Conservation (phyloP, 2,113 vertebrate genomes). For the Erinaceus europaeus region DNA sequence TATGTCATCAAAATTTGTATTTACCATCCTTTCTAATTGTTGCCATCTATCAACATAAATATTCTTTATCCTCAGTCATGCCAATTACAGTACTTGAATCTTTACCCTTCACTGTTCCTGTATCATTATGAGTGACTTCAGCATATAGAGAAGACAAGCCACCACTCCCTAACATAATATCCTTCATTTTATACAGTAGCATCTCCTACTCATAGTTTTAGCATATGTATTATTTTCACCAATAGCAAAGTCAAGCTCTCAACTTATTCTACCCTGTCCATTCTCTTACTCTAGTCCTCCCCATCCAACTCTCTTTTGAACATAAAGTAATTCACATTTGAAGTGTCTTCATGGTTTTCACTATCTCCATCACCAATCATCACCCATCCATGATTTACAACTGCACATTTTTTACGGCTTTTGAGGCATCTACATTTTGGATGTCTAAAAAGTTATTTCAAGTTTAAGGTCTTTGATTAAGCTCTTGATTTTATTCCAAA, state of each 20-base stretch:
- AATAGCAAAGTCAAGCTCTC: neutral
- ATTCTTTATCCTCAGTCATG: too few species aligned
- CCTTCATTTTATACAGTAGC: neutral
- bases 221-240: neutral
- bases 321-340: fast-evolving
- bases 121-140: neutral
- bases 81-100: too few species aligned
- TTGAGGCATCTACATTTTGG: neutral
- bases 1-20: neutral
- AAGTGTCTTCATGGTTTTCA: neutral
- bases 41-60: too few species aligned
- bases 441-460: neutral
- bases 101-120: neutral
- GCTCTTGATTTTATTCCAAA: neutral
- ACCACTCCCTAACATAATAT: neutral
- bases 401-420: neutral
- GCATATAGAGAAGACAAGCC: neutral
- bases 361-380: neutral
- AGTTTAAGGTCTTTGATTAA: neutral
- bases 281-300: neutral
- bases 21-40: neutral
- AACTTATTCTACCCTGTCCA: too few species aligned
- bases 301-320: neutral
- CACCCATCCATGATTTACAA: neutral
- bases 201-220: neutral